Conservation (phyloP, 2,797 vertebrate genomes). For the Anguilla anguilla region DNA sequence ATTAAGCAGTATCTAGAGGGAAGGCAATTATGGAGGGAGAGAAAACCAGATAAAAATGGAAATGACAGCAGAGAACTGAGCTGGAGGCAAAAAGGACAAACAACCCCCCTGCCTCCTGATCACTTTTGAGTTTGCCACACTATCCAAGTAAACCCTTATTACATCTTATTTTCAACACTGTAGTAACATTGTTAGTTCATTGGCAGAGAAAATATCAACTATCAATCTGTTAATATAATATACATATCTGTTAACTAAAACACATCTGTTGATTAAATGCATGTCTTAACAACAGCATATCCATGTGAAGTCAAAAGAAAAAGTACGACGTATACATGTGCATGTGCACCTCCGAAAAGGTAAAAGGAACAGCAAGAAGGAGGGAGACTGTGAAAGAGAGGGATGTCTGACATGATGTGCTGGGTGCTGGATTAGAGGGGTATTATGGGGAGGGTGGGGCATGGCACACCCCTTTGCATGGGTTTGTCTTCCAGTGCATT, state of each 20-base stretch:
- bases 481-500: conserved; percentile 25
- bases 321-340: neutral
- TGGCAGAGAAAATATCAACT: neutral
- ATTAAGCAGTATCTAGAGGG: neutral
- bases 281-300: no score
- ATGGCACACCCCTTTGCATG: conserved; percentile 9
- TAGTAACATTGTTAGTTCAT: neutral
- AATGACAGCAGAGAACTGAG: neutral
- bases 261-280: neutral
- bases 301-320: neutral
- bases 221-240: neutral
- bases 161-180: neutral
- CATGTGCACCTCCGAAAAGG: neutral
- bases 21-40: neutral
- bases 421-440: neutral
- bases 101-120: neutral
- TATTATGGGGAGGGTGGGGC: neutral
- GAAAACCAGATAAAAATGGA: neutral
- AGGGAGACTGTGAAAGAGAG: neutral
- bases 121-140: neutral
- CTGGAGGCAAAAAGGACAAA: neutral
- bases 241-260: neutral
- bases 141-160: neutral
- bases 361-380: neutral
- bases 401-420: conserved; percentile 15